Percentiles rank a stretch among this genome's conserved stretches.
Evolutionary conservation across 2,113 vertebrate genomes (phyloP).

Genomic region (Sisor rabdophorus): DNA sequence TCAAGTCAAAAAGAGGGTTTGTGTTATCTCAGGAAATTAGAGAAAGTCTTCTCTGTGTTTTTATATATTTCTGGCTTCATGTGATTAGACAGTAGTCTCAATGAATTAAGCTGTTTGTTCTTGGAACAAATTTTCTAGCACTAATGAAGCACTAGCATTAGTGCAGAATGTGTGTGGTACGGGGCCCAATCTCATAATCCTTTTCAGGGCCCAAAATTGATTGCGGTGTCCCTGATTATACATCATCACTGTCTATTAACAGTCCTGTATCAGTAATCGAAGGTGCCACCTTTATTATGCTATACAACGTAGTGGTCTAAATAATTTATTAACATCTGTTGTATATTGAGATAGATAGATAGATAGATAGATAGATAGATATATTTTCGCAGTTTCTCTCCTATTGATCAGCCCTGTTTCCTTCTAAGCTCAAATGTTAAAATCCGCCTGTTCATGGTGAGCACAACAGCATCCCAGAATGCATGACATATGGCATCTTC

Average conservation of each 20-base stretch:
- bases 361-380: neutral
- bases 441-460: neutral
- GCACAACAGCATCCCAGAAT: neutral
- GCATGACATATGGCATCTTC: neutral
- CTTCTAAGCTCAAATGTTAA: neutral
- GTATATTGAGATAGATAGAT: neutral
- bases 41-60: too few species aligned
- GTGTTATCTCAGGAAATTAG: neutral
- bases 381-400: neutral
- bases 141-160: too few species aligned
- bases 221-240: too few species aligned
- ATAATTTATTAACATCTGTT: neutral
- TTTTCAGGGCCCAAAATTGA: too few species aligned
- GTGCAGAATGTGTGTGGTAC: too few species aligned
- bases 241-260: too few species aligned
- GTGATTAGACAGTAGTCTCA: too few species aligned
- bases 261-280: neutral
- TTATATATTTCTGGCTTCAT: too few species aligned
- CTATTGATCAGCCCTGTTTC: neutral
- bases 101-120: too few species aligned
- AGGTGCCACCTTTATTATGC: neutral
- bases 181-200: too few species aligned
- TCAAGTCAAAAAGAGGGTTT: neutral
- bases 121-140: too few species aligned
- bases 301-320: neutral